Conservation (phyloP, 2,113 vertebrate species). For the Cyprinodon brontotheroides region DNA sequence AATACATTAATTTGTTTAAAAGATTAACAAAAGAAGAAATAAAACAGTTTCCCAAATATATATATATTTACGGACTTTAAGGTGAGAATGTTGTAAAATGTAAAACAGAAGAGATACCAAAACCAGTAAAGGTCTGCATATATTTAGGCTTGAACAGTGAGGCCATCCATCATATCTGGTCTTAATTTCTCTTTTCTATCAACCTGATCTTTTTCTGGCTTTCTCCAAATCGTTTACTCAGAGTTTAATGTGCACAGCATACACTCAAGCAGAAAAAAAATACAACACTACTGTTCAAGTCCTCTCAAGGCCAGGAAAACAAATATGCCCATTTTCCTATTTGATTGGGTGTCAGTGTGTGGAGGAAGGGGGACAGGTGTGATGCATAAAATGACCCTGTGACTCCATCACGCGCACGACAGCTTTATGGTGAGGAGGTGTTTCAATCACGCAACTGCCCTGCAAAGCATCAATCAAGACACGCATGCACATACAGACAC, state of each 20-base stretch:
- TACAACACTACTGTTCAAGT: slow-evolving; percentile 36
- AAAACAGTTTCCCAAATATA: no score
- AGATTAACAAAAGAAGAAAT: no score
- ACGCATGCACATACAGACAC: slow-evolving; percentile 21
- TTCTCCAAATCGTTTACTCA: not conserved
- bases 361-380: slow-evolving; percentile 76
- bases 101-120: not conserved
- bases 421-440: slow-evolving; percentile 79
- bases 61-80: not conserved
- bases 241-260: slow-evolving; percentile 9
- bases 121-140: not conserved
- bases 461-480: slow-evolving; percentile 70
- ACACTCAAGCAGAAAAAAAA: slow-evolving; percentile 42
- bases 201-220: slow-evolving; percentile 14
- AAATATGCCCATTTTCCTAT: slow-evolving; percentile 80
- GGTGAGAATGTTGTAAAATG: not conserved
- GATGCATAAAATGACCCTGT: slow-evolving; percentile 76
- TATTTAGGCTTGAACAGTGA: slow-evolving; percentile 10
- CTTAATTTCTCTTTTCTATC: slow-evolving; percentile 11
- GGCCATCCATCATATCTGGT: slow-evolving; percentile 2
- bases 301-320: slow-evolving; percentile 81
- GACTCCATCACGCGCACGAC: slow-evolving; percentile 76
- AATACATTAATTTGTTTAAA: no score
- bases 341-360: slow-evolving; percentile 72
- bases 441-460: slow-evolving; percentile 76